phyloP scores from a whole-genome alignment of 2,888 invertebrate genomes.

The Polymixis lichenea region DNA sequence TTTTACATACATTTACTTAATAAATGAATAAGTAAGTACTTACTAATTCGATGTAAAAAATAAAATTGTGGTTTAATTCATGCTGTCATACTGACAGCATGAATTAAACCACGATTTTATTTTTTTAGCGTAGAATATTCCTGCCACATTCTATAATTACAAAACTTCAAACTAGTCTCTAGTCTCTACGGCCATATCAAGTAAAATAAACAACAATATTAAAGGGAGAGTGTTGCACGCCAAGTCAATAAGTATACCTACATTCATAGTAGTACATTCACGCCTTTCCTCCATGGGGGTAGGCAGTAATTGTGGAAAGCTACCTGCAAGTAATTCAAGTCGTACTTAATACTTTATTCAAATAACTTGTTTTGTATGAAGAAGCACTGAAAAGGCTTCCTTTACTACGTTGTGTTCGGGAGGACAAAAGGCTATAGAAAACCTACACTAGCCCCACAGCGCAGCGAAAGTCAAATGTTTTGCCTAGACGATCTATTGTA shows the following conservation, averaged over 20 bases:
- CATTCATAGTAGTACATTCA: too few relatives aligned
- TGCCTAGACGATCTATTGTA: conserved; percentile 24
- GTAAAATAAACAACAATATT: conserved; percentile 15
- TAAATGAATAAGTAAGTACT: too few relatives aligned
- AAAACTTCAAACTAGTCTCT: neutral
- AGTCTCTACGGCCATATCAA: neutral
- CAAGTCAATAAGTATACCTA: neutral
- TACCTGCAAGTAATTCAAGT: conserved; percentile 3
- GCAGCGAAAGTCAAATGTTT: conserved; percentile 18
- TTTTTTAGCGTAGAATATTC: too few relatives aligned
- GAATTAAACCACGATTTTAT: too few relatives aligned
- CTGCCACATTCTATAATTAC: neutral
- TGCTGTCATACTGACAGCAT: too few relatives aligned
- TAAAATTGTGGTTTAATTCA: too few relatives aligned
- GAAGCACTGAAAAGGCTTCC: conserved; percentile 27
- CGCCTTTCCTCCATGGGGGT: neutral
- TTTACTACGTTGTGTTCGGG: conserved; percentile 7
- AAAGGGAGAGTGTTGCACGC: neutral
- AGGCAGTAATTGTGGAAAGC: neutral
- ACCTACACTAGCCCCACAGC: neutral
- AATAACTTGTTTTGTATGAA: conserved; percentile 22
- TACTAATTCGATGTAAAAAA: too few relatives aligned
- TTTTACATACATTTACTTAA: too few relatives aligned
- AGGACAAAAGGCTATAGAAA: conserved; percentile 40
- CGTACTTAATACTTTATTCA: conserved; percentile 19